A percentile compares a stretch with the other conserved stretches of the same genome.
Conservation (phyloP, 1,140 invertebrate species). For the Drosophila bifasciata region DNA sequence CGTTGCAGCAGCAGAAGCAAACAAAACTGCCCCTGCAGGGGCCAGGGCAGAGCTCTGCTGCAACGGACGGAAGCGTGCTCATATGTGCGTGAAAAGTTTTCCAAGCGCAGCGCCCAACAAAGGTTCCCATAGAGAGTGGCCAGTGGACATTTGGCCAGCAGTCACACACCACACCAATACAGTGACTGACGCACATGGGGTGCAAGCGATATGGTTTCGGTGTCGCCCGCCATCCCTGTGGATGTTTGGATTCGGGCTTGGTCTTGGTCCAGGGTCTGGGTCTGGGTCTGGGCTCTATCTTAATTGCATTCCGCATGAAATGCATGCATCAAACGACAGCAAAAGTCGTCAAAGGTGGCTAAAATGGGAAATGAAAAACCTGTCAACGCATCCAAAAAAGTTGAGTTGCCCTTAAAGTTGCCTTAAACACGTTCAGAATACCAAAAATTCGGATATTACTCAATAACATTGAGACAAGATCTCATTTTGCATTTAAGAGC, state of each 20-base stretch:
- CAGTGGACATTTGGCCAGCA: conserved; percentile 41
- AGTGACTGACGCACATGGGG: conserved; percentile 2
- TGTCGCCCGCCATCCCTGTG: not conserved
- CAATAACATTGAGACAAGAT: too few species aligned
- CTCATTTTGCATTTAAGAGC: too few species aligned
- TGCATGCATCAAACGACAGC: conserved; percentile 19
- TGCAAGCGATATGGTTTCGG: conserved; percentile 23
- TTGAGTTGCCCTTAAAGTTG: not conserved
- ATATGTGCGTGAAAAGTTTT: conserved; percentile 56
- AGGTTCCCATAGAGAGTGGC: conserved; percentile 35
- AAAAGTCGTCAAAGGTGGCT: conserved; percentile 2
- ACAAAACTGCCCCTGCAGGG: not conserved
- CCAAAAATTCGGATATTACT: too few species aligned
- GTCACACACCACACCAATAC: conserved; percentile 9
- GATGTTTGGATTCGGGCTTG: conserved; percentile 22
- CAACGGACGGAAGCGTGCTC: conserved; percentile 58
- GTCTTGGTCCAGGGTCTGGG: conserved; percentile 21
- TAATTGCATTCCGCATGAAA: conserved; percentile 22
- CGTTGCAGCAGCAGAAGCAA: conserved; percentile 22
- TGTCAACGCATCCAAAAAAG: not conserved
- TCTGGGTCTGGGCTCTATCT: conserved; percentile 26
- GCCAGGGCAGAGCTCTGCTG: conserved; percentile 15
- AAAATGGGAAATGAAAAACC: not conserved
- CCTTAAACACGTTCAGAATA: not conserved
- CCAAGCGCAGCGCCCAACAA: conserved; percentile 58